These are phyloP conservation scores for Sinonovacula constricta DNA, from an alignment of 1,140 invertebrate species.

Conservation along the genomic window DNA sequence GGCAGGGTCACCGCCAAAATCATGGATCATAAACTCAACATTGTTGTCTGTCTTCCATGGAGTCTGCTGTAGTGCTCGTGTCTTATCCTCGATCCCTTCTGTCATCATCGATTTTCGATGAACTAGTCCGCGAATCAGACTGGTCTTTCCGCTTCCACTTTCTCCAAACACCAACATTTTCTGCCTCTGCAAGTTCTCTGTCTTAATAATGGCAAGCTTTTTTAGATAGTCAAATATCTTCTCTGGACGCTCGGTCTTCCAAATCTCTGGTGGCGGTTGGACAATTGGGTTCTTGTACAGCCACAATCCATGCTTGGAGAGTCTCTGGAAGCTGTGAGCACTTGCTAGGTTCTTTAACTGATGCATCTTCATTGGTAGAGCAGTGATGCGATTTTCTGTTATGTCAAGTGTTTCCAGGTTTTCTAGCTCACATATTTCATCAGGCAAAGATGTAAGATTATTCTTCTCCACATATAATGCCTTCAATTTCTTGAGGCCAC, in stretches of 20 bases:
- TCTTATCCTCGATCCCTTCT: constrained; percentile 57
- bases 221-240: constrained; percentile 76
- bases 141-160: constrained; percentile 73
- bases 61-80: constrained; percentile 63
- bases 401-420: constrained; percentile 75
- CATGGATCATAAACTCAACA: constrained; percentile 73
- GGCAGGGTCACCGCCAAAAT: constrained; percentile 72
- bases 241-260: constrained; percentile 74
- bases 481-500: constrained; percentile 66
- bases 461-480: constrained; percentile 69
- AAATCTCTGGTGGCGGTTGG: constrained; percentile 74
- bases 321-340: constrained; percentile 73
- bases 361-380: constrained; percentile 72
- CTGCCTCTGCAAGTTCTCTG: constrained; percentile 74
- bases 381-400: constrained; percentile 70
- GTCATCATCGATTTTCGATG: constrained; percentile 63
- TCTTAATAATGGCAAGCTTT: constrained; percentile 73
- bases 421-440: constrained; percentile 72
- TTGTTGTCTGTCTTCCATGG: constrained; percentile 75
- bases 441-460: constrained; percentile 69
- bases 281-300: constrained; percentile 76
- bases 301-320: constrained; percentile 76
- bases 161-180: constrained; percentile 76
- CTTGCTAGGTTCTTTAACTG: constrained; percentile 67
- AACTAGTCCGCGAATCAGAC: constrained; percentile 64